phyloP scores from a whole-genome alignment of 2,888 invertebrate genomes.

The Hyles lineata region DNA sequence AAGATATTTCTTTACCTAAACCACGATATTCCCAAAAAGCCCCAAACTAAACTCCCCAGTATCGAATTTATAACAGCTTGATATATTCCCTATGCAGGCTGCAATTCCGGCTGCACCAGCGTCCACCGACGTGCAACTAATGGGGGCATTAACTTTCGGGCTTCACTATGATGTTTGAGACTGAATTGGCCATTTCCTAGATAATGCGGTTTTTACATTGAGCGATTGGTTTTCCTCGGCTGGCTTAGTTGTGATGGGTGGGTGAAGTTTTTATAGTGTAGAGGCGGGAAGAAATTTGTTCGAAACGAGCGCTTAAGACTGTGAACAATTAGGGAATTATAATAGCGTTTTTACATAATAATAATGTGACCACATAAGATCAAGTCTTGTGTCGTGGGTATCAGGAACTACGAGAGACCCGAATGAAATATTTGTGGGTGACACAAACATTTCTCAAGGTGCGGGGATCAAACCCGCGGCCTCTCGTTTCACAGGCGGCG shows the following conservation, averaged over 20 bases:
- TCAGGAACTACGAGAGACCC: too few relatives aligned
- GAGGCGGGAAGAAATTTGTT: background rate
- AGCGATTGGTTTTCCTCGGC: background rate
- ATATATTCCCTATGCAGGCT: conserved; percentile 39
- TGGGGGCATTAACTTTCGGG: conserved; percentile 45
- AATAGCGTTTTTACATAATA: too few relatives aligned
- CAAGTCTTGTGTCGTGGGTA: too few relatives aligned
- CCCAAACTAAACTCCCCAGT: conserved; percentile 4
- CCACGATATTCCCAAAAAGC: too few relatives aligned
- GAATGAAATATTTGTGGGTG: too few relatives aligned
- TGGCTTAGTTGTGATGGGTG: background rate
- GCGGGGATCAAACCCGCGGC: too few relatives aligned
- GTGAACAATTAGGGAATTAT: too few relatives aligned
- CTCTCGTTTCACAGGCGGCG: too few relatives aligned
- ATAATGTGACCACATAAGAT: too few relatives aligned
- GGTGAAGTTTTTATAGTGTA: background rate
- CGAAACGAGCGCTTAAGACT: too few relatives aligned
- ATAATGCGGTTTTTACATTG: background rate
- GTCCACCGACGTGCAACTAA: conserved; percentile 46
- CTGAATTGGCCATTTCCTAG: conserved; percentile 28
- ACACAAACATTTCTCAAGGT: too few relatives aligned
- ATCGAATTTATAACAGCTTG: conserved; percentile 42
- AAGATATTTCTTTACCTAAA: too few relatives aligned
- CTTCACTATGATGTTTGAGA: conserved; percentile 19
- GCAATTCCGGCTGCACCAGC: conserved; percentile 44